Conservation (phyloP, 30 jellyfish, hydroid and myxozoan genomes). For the Aurelia sp. region DNA sequence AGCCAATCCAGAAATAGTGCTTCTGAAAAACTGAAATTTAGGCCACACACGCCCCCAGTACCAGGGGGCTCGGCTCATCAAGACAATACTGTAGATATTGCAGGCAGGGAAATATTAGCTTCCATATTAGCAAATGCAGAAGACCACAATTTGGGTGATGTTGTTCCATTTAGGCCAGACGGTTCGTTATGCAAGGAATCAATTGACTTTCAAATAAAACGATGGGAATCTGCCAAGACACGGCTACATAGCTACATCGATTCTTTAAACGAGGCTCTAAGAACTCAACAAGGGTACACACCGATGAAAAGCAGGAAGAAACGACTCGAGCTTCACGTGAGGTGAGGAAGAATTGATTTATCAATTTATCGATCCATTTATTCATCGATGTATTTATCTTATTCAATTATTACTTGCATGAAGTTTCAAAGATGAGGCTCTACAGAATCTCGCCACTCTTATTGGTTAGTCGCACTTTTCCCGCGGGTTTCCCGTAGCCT, state of each 20-base stretch:
- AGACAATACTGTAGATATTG: too few species aligned
- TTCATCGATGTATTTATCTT: too few species aligned
- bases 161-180: neutral
- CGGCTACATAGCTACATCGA: conserved; percentile 20
- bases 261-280: conserved; percentile 18
- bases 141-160: neutral
- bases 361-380: too few species aligned
- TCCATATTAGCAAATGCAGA: neutral
- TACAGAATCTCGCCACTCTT: too few species aligned
- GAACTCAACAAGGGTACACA: neutral
- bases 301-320: conserved; percentile 13
- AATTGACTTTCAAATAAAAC: conserved; percentile 19
- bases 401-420: too few species aligned
- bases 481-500: too few species aligned
- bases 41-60: conserved; percentile 40
- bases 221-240: conserved; percentile 36
- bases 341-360: conserved; percentile 9
- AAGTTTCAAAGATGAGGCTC: too few species aligned
- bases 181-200: conserved; percentile 20
- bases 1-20: neutral
- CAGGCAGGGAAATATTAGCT: too few species aligned
- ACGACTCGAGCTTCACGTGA: conserved; percentile 32
- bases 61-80: neutral
- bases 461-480: too few species aligned
- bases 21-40: neutral